These are phyloP conservation scores for Sylvia borin DNA, from an alignment of 2,797 vertebrate species.

Conservation along the genomic window DNA sequence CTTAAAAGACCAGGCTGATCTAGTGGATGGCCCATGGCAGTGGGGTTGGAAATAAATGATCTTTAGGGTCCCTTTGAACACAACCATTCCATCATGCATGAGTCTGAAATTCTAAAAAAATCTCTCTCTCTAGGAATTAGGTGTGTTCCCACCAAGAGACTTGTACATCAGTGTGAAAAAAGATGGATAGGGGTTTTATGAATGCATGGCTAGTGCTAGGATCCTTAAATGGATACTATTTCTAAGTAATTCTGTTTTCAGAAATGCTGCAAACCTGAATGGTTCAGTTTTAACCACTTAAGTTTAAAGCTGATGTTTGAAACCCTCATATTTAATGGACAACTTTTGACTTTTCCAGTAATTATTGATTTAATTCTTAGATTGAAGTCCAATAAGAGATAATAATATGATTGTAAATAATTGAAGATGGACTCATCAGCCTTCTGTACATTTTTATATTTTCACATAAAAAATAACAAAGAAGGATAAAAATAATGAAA, in stretches of 20 bases:
- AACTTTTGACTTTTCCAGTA: not conserved
- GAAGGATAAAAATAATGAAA: not conserved
- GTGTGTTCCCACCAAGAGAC: not conserved
- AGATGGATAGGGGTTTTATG: not conserved
- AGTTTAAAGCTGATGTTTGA: not conserved
- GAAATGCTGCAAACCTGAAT: not conserved
- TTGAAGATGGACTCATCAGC: not conserved
- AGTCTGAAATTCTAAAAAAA: not conserved
- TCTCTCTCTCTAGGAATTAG: not conserved
- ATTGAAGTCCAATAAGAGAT: not conserved
- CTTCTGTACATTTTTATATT: not conserved
- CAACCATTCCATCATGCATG: not conserved
- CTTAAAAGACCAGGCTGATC: not conserved
- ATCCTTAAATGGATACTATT: not conserved
- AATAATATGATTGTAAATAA: not conserved
- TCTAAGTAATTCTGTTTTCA: not conserved
- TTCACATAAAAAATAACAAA: not conserved
- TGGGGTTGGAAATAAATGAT: not conserved
- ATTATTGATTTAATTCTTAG: not conserved
- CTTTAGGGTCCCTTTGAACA: not conserved
- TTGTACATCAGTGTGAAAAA: not conserved
- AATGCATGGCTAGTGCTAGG: not conserved
- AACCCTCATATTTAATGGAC: fast-evolving
- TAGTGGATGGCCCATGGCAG: no score
- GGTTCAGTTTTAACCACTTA: not conserved